Conservation (phyloP, 2,888 invertebrate genomes). For the Mesopsocus fuscifrons region DNA sequence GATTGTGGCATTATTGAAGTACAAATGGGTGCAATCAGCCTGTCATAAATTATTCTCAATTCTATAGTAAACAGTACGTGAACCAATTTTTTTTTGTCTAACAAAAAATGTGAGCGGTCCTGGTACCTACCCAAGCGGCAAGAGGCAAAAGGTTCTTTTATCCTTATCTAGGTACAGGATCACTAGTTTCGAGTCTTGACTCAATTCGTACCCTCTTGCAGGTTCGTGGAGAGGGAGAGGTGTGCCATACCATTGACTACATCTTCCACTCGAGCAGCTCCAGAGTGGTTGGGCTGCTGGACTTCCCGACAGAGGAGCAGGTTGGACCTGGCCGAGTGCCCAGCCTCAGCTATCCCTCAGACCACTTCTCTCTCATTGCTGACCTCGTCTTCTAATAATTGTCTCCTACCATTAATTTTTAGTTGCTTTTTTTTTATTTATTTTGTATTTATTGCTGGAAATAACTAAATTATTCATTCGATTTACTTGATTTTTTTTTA, state of each 20-base stretch:
- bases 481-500: too few relatives aligned
- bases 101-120: too few relatives aligned
- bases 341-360: slow-evolving; percentile 48
- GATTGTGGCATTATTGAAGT: slow-evolving; percentile 1
- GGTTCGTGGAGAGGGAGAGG: slow-evolving; percentile 45
- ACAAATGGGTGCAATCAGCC: background rate
- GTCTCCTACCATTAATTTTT: background rate
- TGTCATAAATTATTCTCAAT: background rate
- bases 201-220: too few relatives aligned
- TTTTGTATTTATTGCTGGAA: background rate
- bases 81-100: background rate
- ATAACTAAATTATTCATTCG: too few relatives aligned
- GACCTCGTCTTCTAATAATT: slow-evolving; percentile 29
- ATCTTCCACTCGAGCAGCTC: slow-evolving; percentile 41
- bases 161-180: too few relatives aligned
- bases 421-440: background rate
- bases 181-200: too few relatives aligned
- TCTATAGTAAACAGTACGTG: background rate
- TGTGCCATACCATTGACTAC: slow-evolving; percentile 57
- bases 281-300: slow-evolving; percentile 32
- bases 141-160: too few relatives aligned
- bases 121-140: too few relatives aligned
- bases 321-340: slow-evolving; percentile 47
- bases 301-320: slow-evolving; percentile 42
- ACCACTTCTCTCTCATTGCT: slow-evolving; percentile 53